Evolutionary conservation across 2,888 invertebrate genomes (phyloP).

Genomic region (Cephus pulcher): DNA sequence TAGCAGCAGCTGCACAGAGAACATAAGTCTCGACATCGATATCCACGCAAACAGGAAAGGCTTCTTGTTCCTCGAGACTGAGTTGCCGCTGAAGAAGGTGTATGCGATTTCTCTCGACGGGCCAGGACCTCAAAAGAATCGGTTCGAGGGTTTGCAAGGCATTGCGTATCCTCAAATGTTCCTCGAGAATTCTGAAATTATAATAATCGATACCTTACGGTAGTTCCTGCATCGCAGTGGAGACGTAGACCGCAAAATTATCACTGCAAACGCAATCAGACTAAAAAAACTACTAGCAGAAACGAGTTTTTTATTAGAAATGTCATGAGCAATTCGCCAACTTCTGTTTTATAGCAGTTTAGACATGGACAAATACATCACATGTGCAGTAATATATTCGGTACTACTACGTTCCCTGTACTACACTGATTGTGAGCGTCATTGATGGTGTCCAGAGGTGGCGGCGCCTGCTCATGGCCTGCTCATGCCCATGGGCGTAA

Average conservation of each 20-base stretch:
- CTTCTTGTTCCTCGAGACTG: constrained; percentile 43
- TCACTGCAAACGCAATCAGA: constrained; percentile 11
- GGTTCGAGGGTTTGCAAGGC: constrained; percentile 48
- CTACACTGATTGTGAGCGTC: no score
- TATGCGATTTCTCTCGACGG: constrained; percentile 47
- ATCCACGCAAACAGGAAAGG: constrained; percentile 46
- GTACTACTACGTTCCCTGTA: no score
- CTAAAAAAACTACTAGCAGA: neutral
- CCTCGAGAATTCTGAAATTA: constrained; percentile 40
- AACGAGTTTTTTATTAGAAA: constrained; percentile 4
- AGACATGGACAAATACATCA: no score
- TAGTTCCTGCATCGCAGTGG: neutral
- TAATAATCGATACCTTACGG: neutral
- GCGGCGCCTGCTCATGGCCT: no score
- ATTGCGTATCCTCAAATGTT: constrained; percentile 47
- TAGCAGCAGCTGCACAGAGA: constrained; percentile 51
- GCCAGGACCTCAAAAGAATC: constrained; percentile 45
- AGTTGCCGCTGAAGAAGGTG: constrained; percentile 41
- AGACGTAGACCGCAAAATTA: neutral
- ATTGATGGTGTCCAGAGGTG: no score
- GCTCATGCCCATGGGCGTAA: no score
- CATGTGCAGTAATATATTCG: no score
- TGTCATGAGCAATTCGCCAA: no score
- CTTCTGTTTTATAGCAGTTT: no score
- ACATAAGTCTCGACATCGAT: constrained; percentile 56